Evolutionary conservation across 2,888 invertebrate species (phyloP).

Genomic region (Hetaerina titia): DNA sequence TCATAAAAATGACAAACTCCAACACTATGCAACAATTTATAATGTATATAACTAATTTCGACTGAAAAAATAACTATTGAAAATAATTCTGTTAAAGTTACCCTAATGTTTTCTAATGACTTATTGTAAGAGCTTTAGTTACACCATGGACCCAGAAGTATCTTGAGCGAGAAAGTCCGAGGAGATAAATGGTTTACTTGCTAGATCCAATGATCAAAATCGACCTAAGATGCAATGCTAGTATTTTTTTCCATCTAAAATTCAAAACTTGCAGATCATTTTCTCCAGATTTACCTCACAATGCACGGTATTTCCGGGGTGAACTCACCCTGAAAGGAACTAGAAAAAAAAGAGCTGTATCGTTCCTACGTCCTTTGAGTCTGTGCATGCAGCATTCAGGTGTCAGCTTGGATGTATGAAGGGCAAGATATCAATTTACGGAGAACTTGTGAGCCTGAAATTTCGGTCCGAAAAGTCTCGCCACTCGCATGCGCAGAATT

Average conservation of each 20-base stretch:
- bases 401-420: background rate
- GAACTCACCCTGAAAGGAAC: background rate
- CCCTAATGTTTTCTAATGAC: too few species aligned
- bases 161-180: background rate
- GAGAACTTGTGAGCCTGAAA: background rate
- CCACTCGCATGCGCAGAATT: too few species aligned
- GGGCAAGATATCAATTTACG: background rate
- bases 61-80: too few species aligned
- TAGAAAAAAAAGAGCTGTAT: background rate
- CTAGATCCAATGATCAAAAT: background rate
- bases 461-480: too few species aligned
- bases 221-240: background rate
- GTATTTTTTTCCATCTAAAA: background rate
- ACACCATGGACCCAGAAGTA: background rate
- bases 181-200: background rate
- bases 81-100: too few species aligned
- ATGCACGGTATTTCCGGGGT: background rate
- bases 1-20: too few species aligned
- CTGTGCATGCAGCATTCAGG: background rate
- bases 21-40: too few species aligned
- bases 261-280: background rate
- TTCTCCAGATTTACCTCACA: background rate
- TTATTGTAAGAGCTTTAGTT: too few species aligned
- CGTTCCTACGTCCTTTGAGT: background rate
- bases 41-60: too few species aligned